Percentiles rank a stretch among this genome's conserved stretches.
phyloP scores from a whole-genome alignment of 1,140 invertebrate species.

The Drosophila kohkoa region DNA sequence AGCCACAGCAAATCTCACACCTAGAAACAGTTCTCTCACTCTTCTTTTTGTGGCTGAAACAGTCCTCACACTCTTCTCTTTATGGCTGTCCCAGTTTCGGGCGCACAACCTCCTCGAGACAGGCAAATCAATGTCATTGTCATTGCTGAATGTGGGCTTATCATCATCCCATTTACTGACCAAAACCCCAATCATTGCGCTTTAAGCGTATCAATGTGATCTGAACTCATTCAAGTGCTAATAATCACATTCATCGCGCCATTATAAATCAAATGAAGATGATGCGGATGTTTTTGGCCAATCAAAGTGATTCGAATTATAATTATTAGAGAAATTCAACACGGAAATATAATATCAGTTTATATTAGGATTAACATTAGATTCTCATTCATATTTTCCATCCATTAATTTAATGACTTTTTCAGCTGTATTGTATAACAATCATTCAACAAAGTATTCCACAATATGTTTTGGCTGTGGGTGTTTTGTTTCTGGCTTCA shows the following conservation, averaged over 20 bases:
- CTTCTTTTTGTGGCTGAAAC: not conserved
- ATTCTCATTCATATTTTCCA: not conserved
- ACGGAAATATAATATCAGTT: not conserved
- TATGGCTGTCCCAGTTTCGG: not conserved
- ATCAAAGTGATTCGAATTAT: too few species aligned
- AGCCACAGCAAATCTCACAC: slow-evolving; percentile 1
- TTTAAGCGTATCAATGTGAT: slow-evolving; percentile 65
- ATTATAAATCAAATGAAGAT: slow-evolving; percentile 25
- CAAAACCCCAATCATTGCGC: slow-evolving; percentile 59
- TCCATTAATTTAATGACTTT: slow-evolving; percentile 20
- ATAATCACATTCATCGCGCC: slow-evolving; percentile 7
- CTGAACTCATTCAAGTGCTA: slow-evolving; percentile 19
- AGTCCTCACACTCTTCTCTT: not conserved
- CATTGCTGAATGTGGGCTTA: slow-evolving; percentile 16
- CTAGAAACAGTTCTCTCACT: not conserved
- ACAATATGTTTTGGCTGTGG: slow-evolving; percentile 3
- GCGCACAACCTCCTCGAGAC: slow-evolving; percentile 1
- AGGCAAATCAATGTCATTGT: slow-evolving; percentile 24
- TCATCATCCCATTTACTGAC: slow-evolving; percentile 20
- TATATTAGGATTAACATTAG: not conserved
- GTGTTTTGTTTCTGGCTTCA: slow-evolving; percentile 33
- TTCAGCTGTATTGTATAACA: slow-evolving; percentile 1
- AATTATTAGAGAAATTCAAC: not conserved
- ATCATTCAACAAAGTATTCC: slow-evolving; percentile 7
- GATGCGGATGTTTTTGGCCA: not conserved